phyloP scores from a whole-genome alignment of 2,113 vertebrate species.

The Zonotrichia leucophrys region DNA sequence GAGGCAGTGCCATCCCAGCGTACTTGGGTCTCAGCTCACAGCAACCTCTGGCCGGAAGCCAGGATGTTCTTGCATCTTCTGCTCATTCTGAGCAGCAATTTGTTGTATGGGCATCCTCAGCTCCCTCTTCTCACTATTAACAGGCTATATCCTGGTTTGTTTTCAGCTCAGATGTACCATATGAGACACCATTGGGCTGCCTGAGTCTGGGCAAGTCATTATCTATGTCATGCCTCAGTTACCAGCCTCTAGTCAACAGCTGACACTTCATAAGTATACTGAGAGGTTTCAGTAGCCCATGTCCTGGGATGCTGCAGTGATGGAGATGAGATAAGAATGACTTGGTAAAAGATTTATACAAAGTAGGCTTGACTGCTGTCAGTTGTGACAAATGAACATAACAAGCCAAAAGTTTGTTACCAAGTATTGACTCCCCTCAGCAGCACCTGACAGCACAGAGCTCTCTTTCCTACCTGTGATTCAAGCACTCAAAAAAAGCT shows the following conservation, averaged over 20 bases:
- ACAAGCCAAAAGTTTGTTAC: not conserved
- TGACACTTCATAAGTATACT: not conserved
- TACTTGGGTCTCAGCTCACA: not conserved
- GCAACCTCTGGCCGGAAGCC: not conserved
- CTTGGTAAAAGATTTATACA: not conserved
- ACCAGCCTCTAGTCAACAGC: not conserved
- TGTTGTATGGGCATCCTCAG: not conserved
- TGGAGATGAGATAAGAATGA: not conserved
- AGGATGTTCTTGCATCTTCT: not conserved
- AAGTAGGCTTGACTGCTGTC: not conserved
- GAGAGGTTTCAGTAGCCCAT: not conserved
- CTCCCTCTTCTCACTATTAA: not conserved
- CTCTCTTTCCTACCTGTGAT: not conserved
- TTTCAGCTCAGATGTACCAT: not conserved
- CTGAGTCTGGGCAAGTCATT: not conserved
- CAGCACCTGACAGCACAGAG: not conserved
- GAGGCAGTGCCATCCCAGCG: not conserved
- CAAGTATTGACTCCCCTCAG: not conserved
- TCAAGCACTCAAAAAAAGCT: not conserved
- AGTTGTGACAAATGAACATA: not conserved
- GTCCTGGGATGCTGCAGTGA: not conserved
- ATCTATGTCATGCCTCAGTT: not conserved
- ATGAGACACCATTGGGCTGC: not conserved
- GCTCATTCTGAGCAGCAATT: not conserved
- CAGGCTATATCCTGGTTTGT: not conserved